phyloP scores from a whole-genome alignment of 2,113 vertebrate species.

The Chinchilla lanigera region DNA sequence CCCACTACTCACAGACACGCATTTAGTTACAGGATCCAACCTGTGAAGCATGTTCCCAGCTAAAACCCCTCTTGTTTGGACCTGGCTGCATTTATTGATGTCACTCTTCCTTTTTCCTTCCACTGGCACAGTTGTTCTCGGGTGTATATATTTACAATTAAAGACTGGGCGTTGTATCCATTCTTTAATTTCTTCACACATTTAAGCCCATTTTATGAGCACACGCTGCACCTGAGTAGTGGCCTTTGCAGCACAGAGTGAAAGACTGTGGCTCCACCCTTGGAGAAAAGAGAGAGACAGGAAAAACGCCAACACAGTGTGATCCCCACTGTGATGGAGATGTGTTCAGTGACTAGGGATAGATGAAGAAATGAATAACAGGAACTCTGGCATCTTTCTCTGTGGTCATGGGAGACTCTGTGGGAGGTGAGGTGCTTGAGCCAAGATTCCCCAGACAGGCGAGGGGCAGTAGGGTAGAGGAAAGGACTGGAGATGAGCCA shows the following conservation, averaged over 20 bases:
- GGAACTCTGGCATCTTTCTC: neutral
- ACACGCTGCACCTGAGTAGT: too few species aligned
- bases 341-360: neutral
- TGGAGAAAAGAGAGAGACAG: neutral
- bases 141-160: neutral
- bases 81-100: neutral
- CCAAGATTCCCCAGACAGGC: neutral
- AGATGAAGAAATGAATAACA: neutral
- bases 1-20: neutral
- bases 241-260: neutral
- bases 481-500: neutral
- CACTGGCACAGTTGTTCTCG: neutral
- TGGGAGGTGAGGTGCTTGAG: too few species aligned
- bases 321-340: neutral
- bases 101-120: neutral
- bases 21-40: neutral
- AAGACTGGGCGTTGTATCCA: neutral
- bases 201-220: neutral
- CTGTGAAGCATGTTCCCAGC: neutral
- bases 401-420: too few species aligned
- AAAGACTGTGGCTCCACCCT: neutral
- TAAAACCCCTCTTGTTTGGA: neutral
- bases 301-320: neutral
- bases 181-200: neutral
- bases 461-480: neutral